Evolutionary conservation across 1,140 invertebrate species (phyloP), one percentile per base, ranked within the genome.

Genomic region (Trypoxylus dichotomus): DNA sequence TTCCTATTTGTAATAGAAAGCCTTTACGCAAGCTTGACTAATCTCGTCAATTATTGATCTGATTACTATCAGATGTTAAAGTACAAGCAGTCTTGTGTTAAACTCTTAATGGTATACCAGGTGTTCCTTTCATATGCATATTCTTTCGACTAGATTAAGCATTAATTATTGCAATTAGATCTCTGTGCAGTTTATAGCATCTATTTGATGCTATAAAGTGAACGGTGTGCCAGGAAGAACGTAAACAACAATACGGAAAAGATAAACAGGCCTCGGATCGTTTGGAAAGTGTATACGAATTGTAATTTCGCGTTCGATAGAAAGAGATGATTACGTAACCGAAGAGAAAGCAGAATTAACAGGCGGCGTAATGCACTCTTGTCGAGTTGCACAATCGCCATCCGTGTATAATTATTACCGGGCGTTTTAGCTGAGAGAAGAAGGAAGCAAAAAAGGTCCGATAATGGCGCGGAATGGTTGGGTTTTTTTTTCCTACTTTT

Each of bases 321-420:
- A 19, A 54, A 54, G 47, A 37, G 32, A 37, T 5, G 10, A n/a
- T 54, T 54, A 54, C 15, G 47, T 19, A 54, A 54, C 47, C n/a
- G 47, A 54, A 37, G 47, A 54, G 47, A 54, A 54, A 54, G 47
- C 47, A 54, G 47, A 54, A 54, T 54, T 54, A 54, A 54, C 19
- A 37, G 5, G 47, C 15, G 6, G 47, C 6, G 47, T 19, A 54
- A 54, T 54, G 47, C 47, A 54, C 47, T 37, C 32, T 37, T 37
- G 32, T 8, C n/a, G 47, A 6, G 47, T 54, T 54, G 47, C 47
- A n/a, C 47, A 54, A 54, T 54, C 47, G 6, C 47, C 15, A 54
- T 54, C 15, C 6, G n/a, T 19, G 19, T 19, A n/a, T 19, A 54
- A 54, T 19, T 54, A 54, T 54, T 54, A 54, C 43, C 15, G n/a